Base-by-base conservation (phyloP, 1,140 invertebrate genomes). In the Lasaia peninsularis region DNA sequence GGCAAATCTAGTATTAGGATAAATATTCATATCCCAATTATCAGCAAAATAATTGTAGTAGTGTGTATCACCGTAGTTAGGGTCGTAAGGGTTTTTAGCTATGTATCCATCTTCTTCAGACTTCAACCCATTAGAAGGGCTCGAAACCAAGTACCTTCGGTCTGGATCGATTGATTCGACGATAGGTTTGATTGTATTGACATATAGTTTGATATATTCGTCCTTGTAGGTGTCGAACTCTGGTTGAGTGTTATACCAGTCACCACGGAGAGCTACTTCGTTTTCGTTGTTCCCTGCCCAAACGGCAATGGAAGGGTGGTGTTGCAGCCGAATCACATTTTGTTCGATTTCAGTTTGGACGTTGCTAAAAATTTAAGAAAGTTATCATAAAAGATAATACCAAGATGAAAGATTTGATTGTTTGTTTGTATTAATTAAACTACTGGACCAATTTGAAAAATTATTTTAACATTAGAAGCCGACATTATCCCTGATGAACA, bases 241-340 rank as follows among this genome's bases (percentile, higher is more conserved):
- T 0, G 40, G 24, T 1, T 68, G 73, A 2, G 95, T 96, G 1
- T 90, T 90, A 80, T 96, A 97, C 97, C 97, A 98, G 77, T 97
- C 94, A 32, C 92, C 92, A 37, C 92, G 90, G 1, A 99, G 82
- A 0, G 96, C 97, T 21, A 92, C 94, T 91, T 99, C 98, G 80
- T 99, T 99, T 89, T 99, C 98, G 86, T 99, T 99, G 80, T 99
- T 99, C 2, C 96, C 97, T 11, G 97, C 95, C 94, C 96, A 97
- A 0, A 98, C 67, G 0, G 96, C 93, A 49, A 99, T 93, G 53
- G 95, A 97, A 0, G 98, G 92, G 89, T 99, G 98, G 80, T 96
- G 92, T 62, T 97, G 95, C 5, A 99, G 88, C 56, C 98, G 91
- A 58, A 92, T 89, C 0, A 98, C 92, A 85, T 98, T 97, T 73